phyloP scores from a whole-genome alignment of 2,888 invertebrate genomes.

The Chrysina gloriosa region DNA sequence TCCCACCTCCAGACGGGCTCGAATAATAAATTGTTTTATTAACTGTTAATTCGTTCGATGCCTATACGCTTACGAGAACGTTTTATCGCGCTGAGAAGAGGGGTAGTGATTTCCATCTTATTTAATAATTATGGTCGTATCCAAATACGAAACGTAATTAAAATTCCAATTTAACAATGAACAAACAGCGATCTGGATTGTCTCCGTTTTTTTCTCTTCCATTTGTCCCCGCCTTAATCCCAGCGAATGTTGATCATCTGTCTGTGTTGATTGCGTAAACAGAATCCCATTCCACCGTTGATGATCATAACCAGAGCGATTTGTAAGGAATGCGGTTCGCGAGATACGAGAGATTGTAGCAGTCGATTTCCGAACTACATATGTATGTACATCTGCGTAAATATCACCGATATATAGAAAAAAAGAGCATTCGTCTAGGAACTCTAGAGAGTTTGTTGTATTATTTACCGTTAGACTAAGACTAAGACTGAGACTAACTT shows the following conservation, averaged over 20 bases:
- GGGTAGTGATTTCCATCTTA: too few species aligned
- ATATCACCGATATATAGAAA: slow-evolving; percentile 2
- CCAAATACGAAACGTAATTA: too few species aligned
- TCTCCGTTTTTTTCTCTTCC: too few species aligned
- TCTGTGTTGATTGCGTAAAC: slow-evolving; percentile 28
- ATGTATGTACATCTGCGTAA: background rate
- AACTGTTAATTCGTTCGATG: background rate
- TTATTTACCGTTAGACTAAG: too few species aligned
- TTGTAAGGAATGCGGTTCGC: slow-evolving; percentile 18
- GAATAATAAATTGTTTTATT: slow-evolving; percentile 1
- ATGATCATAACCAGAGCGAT: slow-evolving; percentile 36
- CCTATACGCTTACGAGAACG: background rate
- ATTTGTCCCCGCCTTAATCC: background rate
- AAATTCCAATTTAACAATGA: too few species aligned
- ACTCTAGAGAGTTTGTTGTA: too few species aligned
- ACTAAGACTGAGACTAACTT: too few species aligned
- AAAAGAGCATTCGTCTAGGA: too few species aligned
- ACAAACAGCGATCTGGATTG: background rate
- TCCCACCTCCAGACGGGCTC: background rate
- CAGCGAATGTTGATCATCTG: slow-evolving; percentile 21
- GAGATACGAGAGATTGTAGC: slow-evolving; percentile 1
- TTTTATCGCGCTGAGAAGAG: background rate
- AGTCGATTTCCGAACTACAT: slow-evolving; percentile 11
- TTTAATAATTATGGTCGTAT: too few species aligned
- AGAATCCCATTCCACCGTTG: slow-evolving; percentile 21